Evolutionary conservation across 2,888 invertebrate species (phyloP), one percentile per base, ranked within the genome.

Genomic region (Polietes domitor): DNA sequence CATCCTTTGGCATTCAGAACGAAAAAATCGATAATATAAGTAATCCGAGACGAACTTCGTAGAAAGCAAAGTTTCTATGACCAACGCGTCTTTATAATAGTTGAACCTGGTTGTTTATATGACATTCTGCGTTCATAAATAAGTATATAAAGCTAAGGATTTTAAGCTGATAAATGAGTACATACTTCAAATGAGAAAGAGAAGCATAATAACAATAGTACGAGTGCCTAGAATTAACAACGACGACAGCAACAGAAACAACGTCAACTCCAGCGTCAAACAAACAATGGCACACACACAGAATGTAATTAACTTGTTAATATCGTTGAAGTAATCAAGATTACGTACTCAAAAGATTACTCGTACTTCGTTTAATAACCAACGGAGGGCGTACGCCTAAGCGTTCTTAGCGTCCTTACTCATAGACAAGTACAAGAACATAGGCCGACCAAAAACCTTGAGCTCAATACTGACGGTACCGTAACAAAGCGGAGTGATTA

Each of bases 261-360:
- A 63, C 19, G 17, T 43, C 15, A 43, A 43, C 32, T 3, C 32
- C 80, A 83, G 74, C 70, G 74, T n/a, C 21, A 72, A 41, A 72
- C n/a, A 6, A 53, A 26, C 10, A n/a, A 28, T 15, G 28, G n/a
- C n/a, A 21, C 41, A 6, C 0, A 15, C 72, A 70, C 17, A 76
- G 71, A 76, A 68, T 77, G 81, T 81, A 81, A 84, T 84, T 84
- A 84, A 84, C 78, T 81, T 81, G 78, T 84, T 78, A 81, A 76
- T 81, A 73, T 58, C 75, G 65, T 43, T 21, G 43, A 21, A 24
- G 68, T 19, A 17, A 65, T 65, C 65, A 65, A 65, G 65, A 65
- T 65, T 65, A 24, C 68, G 24, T 24, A 43, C 68, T 43, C 43
- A 15, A 24, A 12, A 24, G 43, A 68, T 68, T 43, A 24, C 47